Percentiles rank a stretch among this genome's conserved stretches.
Conservation (phyloP, 1,140 invertebrate genomes). For the Oryctes rhinoceros region DNA sequence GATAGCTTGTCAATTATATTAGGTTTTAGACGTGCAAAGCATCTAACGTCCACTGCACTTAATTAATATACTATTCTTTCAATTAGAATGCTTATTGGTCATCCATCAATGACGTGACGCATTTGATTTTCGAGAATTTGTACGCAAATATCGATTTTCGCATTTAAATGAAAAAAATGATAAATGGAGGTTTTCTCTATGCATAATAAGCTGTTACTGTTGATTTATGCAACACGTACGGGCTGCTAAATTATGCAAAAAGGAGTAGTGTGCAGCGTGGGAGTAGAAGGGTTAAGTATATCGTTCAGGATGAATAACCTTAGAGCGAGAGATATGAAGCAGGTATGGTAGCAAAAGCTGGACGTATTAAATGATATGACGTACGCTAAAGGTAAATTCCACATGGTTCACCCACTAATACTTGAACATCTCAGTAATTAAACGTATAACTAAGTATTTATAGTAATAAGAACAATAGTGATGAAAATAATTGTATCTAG, state of each 20-base stretch:
- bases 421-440: no score
- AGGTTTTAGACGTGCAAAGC: no score
- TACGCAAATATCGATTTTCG: conserved; percentile 8
- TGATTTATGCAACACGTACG: conserved; percentile 21
- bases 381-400: no score
- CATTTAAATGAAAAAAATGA: conserved; percentile 24
- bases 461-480: no score
- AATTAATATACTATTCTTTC: not conserved
- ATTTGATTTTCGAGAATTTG: conserved; percentile 6
- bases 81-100: not conserved
- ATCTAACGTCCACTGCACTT: no score
- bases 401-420: no score
- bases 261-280: not conserved
- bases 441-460: no score
- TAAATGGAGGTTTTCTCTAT: conserved; percentile 11
- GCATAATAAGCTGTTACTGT: not conserved
- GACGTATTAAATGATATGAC: not conserved
- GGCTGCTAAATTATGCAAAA: conserved; percentile 3
- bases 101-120: not conserved
- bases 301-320: conserved; percentile 22
- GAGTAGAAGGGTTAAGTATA: conserved; percentile 18
- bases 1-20: no score
- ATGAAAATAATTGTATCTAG: no score
- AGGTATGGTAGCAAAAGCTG: not conserved
- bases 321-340: not conserved